Percentiles rank a stretch among this genome's conserved stretches.
Evolutionary conservation across 2,888 invertebrate species (phyloP).

Genomic region (Habrosyne pyritoides): DNA sequence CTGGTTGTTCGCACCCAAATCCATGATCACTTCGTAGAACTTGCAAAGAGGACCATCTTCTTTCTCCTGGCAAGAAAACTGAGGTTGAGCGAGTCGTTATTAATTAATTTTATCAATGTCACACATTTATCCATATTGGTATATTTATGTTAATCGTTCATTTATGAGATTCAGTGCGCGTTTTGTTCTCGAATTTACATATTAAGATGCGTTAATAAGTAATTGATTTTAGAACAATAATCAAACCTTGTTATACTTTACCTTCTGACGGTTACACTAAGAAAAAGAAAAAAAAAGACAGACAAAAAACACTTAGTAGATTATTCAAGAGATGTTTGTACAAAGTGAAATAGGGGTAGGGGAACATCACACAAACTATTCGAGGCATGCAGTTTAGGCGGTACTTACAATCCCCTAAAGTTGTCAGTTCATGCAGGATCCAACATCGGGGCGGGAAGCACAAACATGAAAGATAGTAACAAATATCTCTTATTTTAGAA

Average conservation of each 20-base stretch:
- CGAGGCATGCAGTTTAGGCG: conserved; percentile 49
- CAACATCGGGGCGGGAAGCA: conserved; percentile 66
- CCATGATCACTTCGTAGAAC: conserved; percentile 92
- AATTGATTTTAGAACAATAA: background rate
- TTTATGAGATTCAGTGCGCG: background rate
- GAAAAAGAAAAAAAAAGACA: background rate
- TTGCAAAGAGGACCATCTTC: conserved; percentile 87
- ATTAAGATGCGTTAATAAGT: no score
- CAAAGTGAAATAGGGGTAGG: conserved; percentile 11
- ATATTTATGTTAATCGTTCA: background rate
- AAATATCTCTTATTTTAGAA: conserved; percentile 29
- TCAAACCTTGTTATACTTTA: background rate
- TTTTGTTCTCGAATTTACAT: background rate
- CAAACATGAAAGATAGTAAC: conserved; percentile 64
- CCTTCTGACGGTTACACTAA: background rate
- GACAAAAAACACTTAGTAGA: conserved; percentile 24
- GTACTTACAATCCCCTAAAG: conserved; percentile 81
- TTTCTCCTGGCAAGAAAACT: conserved; percentile 59
- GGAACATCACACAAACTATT: conserved; percentile 11
- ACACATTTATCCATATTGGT: background rate
- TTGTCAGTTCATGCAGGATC: conserved; percentile 78
- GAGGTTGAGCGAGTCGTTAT: background rate
- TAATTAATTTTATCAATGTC: no score
- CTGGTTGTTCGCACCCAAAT: conserved; percentile 87
- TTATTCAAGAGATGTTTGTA: conserved; percentile 19